Evolutionary conservation across 2,888 invertebrate species (phyloP).

Genomic region (Sympetrum striolatum): DNA sequence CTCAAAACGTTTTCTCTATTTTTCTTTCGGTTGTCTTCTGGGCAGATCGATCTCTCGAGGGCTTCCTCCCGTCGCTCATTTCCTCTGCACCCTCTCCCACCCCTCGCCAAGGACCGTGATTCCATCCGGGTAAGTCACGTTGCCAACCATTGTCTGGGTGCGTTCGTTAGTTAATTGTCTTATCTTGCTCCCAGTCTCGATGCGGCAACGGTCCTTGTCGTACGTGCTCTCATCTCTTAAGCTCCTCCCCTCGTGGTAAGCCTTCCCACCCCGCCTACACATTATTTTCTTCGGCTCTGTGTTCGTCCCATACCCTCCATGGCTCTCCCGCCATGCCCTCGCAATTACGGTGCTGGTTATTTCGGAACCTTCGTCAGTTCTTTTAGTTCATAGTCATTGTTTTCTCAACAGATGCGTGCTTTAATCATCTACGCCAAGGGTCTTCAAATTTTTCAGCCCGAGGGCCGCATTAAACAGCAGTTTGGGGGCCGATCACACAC

Average conservation of each 20-base stretch:
- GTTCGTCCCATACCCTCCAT: not conserved
- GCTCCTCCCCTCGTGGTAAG: not conserved
- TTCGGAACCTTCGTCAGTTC: too few species aligned
- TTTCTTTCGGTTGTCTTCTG: too few species aligned
- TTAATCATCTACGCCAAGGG: too few species aligned
- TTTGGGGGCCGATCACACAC: too few species aligned
- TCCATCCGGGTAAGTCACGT: slow-evolving; percentile 16
- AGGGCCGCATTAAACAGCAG: too few species aligned
- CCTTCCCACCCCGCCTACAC: not conserved
- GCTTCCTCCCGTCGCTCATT: not conserved
- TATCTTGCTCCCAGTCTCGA: slow-evolving; percentile 24
- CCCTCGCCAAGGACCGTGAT: slow-evolving; percentile 3
- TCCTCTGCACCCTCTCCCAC: not conserved
- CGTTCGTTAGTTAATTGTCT: slow-evolving; percentile 42
- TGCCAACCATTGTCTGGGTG: slow-evolving; percentile 27
- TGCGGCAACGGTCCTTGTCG: not conserved
- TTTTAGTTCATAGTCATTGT: too few species aligned
- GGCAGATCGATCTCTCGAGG: too few species aligned
- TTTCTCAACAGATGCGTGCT: too few species aligned
- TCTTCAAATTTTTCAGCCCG: too few species aligned
- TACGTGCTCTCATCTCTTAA: not conserved
- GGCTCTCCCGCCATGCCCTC: not conserved
- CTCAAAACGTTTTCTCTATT: too few species aligned
- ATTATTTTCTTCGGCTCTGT: not conserved
- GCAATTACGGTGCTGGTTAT: not conserved